Evolutionary conservation across 2,113 vertebrate species (phyloP).

Genomic region (Brienomyrus longianalis): DNA sequence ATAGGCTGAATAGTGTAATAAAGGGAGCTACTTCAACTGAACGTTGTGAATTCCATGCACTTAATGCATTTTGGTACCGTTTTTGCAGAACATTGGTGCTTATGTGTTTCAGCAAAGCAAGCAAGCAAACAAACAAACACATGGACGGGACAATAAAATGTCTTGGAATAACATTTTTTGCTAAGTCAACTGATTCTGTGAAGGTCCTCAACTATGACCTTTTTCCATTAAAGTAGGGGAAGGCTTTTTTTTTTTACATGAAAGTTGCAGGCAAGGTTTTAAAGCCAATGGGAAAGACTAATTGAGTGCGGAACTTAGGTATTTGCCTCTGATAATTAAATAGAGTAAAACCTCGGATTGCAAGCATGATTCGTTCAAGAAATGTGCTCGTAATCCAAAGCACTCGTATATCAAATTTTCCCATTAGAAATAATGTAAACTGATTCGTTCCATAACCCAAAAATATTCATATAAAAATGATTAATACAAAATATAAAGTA

Average conservation of each 20-base stretch:
- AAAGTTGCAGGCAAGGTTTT: slow-evolving; percentile 43
- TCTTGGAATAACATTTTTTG: slow-evolving; percentile 58
- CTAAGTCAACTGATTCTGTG: slow-evolving; percentile 56
- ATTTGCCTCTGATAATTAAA: slow-evolving; percentile 69
- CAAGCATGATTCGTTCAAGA: too few relatives aligned
- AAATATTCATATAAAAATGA: too few relatives aligned
- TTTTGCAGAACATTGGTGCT: slow-evolving; percentile 31
- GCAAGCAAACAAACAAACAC: slow-evolving; percentile 28
- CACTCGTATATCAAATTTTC: too few relatives aligned
- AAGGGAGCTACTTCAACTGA: slow-evolving; percentile 62
- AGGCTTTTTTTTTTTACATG: slow-evolving; percentile 16
- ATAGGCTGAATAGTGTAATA: slow-evolving; percentile 65
- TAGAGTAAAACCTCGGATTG: slow-evolving; percentile 7
- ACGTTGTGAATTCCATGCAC: slow-evolving; percentile 53
- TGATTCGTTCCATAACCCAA: too few relatives aligned
- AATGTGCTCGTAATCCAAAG: too few relatives aligned
- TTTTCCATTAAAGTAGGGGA: slow-evolving; percentile 37
- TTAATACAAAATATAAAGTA: too few relatives aligned
- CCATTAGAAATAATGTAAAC: too few relatives aligned
- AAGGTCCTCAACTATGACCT: slow-evolving; percentile 23
- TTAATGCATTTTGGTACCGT: slow-evolving; percentile 32
- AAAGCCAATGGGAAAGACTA: slow-evolving; percentile 33
- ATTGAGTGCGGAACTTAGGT: slow-evolving; percentile 20
- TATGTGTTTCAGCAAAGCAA: slow-evolving; percentile 33
- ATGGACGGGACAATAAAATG: not conserved